phyloP scores from a whole-genome alignment of 2,797 vertebrate species.

The Peromyscus melanophrys region DNA sequence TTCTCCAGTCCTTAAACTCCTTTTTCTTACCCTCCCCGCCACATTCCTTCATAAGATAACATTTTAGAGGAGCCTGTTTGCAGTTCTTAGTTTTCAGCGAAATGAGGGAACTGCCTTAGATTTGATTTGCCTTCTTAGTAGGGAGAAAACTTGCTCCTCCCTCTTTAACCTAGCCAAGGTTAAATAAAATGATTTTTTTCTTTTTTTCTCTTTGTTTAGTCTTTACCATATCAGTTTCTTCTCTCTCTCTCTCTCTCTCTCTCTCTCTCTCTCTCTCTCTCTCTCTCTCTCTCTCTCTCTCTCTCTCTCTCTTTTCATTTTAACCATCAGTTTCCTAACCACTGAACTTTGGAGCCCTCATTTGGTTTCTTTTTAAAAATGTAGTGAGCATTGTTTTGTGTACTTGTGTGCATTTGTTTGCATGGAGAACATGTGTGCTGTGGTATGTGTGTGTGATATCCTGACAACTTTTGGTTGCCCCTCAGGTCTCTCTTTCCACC shows the following conservation, averaged over 20 bases:
- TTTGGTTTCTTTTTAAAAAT: not conserved
- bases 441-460: not conserved
- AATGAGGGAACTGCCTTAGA: not conserved
- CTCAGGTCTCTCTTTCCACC: too few relatives aligned
- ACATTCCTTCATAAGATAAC: not conserved
- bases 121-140: constrained; percentile 26
- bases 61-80: constrained; percentile 42
- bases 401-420: not conserved
- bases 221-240: not conserved
- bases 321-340: not conserved
- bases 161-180: not conserved
- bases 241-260: not conserved
- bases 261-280: too few relatives aligned
- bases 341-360: not conserved
- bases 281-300: accelerated
- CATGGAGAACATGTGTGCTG: not conserved
- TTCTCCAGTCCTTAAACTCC: not conserved
- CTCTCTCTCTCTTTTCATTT: accelerated
- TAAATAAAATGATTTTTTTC: not conserved
- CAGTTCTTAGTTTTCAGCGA: not conserved
- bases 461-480: not conserved
- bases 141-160: not conserved
- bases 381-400: not conserved
- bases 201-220: not conserved
- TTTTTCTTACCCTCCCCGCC: not conserved